Conservation (phyloP, 1,140 invertebrate species). For the Lerema accius region DNA sequence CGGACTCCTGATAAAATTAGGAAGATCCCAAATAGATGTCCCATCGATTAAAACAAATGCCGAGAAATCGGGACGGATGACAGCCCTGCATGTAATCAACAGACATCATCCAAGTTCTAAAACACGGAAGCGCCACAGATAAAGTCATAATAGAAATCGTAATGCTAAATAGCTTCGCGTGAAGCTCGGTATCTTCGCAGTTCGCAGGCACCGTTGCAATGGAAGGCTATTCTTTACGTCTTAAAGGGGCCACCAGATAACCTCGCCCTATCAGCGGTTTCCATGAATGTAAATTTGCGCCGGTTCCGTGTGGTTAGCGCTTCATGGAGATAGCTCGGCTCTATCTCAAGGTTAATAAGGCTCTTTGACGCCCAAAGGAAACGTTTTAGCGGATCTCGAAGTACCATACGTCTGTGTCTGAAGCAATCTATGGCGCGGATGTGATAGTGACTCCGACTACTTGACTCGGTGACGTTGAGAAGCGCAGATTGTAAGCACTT, state of each 20-base stretch:
- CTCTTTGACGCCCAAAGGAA: slow-evolving; percentile 20
- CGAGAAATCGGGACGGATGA: no score
- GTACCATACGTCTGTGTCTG: slow-evolving; percentile 18
- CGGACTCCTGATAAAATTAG: no score
- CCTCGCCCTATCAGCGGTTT: slow-evolving; percentile 42
- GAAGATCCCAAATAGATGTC: no score
- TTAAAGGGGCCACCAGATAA: slow-evolving; percentile 52
- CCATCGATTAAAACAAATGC: no score
- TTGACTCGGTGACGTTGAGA: slow-evolving; percentile 5
- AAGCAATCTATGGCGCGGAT: slow-evolving; percentile 19
- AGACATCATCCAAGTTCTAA: slow-evolving; percentile 13
- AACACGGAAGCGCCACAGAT: slow-evolving; percentile 16
- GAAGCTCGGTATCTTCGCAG: slow-evolving; percentile 35
- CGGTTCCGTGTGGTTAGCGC: slow-evolving; percentile 32
- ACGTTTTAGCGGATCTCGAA: slow-evolving; percentile 13
- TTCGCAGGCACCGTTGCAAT: slow-evolving; percentile 44
- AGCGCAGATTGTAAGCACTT: slow-evolving; percentile 11
- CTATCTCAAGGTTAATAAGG: slow-evolving; percentile 36
- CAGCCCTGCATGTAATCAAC: no score
- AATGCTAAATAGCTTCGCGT: slow-evolving; percentile 14
- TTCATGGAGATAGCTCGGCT: slow-evolving; percentile 35
- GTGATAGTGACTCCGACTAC: slow-evolving; percentile 20
- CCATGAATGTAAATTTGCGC: slow-evolving; percentile 46
- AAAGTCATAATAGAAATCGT: slow-evolving; percentile 26
- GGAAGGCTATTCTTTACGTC: slow-evolving; percentile 44